phyloP scores from a whole-genome alignment of 1,140 invertebrate genomes.

The Odontomachus brunneus region DNA sequence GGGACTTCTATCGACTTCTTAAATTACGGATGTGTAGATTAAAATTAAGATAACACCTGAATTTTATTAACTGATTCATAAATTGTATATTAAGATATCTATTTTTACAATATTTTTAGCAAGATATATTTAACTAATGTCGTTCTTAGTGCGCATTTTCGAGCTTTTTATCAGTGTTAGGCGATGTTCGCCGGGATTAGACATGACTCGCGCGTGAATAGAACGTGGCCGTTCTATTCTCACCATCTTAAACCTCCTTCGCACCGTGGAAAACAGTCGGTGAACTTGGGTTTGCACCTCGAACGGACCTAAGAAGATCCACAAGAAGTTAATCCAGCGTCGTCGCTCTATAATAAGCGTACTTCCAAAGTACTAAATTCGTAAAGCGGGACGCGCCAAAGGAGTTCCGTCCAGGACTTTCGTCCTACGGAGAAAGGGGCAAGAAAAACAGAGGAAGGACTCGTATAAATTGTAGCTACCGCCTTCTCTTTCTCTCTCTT shows the following conservation, averaged over 20 bases:
- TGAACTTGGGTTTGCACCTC: slow-evolving; percentile 36
- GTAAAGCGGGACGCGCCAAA: slow-evolving; percentile 54
- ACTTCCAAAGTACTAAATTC: slow-evolving; percentile 76
- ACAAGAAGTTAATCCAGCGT: slow-evolving; percentile 72
- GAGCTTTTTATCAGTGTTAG: neutral
- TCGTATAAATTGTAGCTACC: slow-evolving; percentile 78
- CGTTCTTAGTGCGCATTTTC: too few species aligned
- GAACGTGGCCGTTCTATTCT: slow-evolving; percentile 37
- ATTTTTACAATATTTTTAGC: too few species aligned
- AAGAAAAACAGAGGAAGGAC: slow-evolving; percentile 41
- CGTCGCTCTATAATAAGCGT: slow-evolving; percentile 78
- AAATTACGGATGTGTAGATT: neutral
- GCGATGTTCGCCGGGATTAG: slow-evolving; percentile 19
- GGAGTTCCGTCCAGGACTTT: slow-evolving; percentile 39
- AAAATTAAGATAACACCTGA: too few species aligned
- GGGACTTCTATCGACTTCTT: neutral
- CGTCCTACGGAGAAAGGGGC: neutral
- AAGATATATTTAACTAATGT: too few species aligned
- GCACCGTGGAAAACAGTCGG: slow-evolving; percentile 38
- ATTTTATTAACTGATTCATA: too few species aligned
- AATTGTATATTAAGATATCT: too few species aligned
- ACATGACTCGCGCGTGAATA: slow-evolving; percentile 47
- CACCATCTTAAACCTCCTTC: slow-evolving; percentile 37
- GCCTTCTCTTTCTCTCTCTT: slow-evolving; percentile 19
- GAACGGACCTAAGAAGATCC: slow-evolving; percentile 40